A percentile compares a stretch with the other conserved stretches of the same genome.
phyloP scores from a whole-genome alignment of 1,140 invertebrate species.

The Pectinophora gossypiella region DNA sequence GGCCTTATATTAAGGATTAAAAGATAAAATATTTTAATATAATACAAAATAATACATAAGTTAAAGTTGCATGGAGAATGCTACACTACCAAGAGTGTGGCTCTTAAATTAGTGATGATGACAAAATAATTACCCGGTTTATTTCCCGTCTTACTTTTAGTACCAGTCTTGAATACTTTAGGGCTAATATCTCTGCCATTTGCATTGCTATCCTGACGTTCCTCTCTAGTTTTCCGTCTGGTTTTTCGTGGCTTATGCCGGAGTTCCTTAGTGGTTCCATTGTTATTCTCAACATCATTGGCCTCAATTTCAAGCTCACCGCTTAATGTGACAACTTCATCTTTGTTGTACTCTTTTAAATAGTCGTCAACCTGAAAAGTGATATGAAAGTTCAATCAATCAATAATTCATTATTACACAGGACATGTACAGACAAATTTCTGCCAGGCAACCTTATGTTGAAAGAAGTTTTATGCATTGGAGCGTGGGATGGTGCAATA shows the following conservation, averaged over 20 bases:
- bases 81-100: no score
- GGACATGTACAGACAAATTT: no score
- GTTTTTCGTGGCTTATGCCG: constrained; percentile 62
- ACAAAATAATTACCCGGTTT: constrained; percentile 56
- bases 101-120: no score
- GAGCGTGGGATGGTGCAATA: no score
- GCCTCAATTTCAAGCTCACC: constrained; percentile 70
- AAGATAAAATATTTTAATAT: no score
- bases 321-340: constrained; percentile 70
- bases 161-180: constrained; percentile 64
- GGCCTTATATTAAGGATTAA: no score
- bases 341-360: constrained; percentile 71
- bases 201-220: constrained; percentile 49
- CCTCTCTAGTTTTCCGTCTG: constrained; percentile 59
- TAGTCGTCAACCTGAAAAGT: constrained; percentile 67
- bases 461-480: no score
- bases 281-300: constrained; percentile 69
- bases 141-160: constrained; percentile 31
- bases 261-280: constrained; percentile 55
- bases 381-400: no score
- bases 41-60: no score
- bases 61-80: no score
- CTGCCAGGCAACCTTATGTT: no score
- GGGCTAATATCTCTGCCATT: constrained; percentile 66
- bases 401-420: no score